phyloP scores from a whole-genome alignment of 1,140 invertebrate genomes.

The Drosophila truncata region DNA sequence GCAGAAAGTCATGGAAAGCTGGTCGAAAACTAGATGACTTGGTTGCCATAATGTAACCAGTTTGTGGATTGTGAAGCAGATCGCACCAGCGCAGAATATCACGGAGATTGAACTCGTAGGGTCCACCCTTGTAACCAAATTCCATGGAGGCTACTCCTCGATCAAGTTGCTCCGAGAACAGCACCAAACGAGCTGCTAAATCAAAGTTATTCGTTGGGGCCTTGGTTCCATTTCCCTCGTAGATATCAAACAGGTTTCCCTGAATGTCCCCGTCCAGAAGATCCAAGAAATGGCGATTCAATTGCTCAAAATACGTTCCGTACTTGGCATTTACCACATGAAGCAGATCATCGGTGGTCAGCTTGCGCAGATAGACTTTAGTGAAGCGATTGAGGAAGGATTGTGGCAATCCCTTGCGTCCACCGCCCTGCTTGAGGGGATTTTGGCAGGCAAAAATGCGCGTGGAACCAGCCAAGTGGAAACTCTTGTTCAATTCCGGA shows the following conservation, averaged over 20 bases:
- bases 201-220: slow-evolving; percentile 65
- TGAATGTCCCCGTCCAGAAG: slow-evolving; percentile 8
- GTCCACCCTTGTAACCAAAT: slow-evolving; percentile 92
- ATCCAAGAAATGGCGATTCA: slow-evolving; percentile 49
- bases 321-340: slow-evolving; percentile 80
- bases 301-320: slow-evolving; percentile 53
- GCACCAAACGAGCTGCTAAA: slow-evolving; percentile 91
- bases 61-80: slow-evolving; percentile 68
- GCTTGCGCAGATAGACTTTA: slow-evolving; percentile 95
- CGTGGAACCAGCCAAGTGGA: slow-evolving; percentile 91
- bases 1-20: slow-evolving; percentile 67
- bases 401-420: slow-evolving; percentile 96
- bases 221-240: slow-evolving; percentile 1
- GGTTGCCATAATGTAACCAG: slow-evolving; percentile 58
- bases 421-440: slow-evolving; percentile 98
- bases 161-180: slow-evolving; percentile 91
- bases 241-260: slow-evolving; percentile 65
- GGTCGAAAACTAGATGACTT: slow-evolving; percentile 3
- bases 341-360: slow-evolving; percentile 91
- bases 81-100: slow-evolving; percentile 98
- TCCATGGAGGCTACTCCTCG: slow-evolving; percentile 88
- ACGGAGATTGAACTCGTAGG: slow-evolving; percentile 98
- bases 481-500: slow-evolving; percentile 96
- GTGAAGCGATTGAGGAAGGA: slow-evolving; percentile 99
- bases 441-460: slow-evolving; percentile 99